Percentiles rank a stretch among this genome's conserved stretches.
Evolutionary conservation across 2,797 vertebrate species (phyloP).

Genomic region (Sphenopsis melanotis): DNA sequence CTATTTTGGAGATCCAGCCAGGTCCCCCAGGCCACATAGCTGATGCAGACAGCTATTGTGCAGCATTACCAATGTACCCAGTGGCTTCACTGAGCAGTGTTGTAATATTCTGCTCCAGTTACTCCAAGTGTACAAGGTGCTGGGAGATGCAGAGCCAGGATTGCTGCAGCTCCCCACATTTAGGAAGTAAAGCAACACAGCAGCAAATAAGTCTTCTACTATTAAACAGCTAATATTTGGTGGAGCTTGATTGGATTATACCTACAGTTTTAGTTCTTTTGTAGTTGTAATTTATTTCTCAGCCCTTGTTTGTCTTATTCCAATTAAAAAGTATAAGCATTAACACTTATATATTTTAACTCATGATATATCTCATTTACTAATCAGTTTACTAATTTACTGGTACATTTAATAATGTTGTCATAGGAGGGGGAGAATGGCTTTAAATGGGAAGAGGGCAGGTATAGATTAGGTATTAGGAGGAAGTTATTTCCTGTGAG

Average conservation of each 20-base stretch:
- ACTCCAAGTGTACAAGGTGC: fast-evolving
- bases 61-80: neutral
- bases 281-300: neutral
- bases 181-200: neutral
- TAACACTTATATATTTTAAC: fast-evolving
- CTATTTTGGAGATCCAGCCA: neutral
- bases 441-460: neutral
- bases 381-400: neutral
- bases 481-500: neutral
- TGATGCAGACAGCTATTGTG: neutral
- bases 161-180: neutral
- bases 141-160: neutral
- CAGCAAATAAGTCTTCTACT: neutral
- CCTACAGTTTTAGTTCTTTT: neutral
- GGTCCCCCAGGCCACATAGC: neutral
- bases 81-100: neutral
- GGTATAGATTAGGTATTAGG: neutral
- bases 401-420: neutral
- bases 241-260: neutral
- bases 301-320: neutral
- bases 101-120: neutral
- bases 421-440: fast-evolving
- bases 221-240: neutral
- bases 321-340: neutral
- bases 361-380: neutral